These are phyloP conservation scores for Pollenia labialis DNA, from an alignment of 2,888 invertebrate species.

Conservation along the genomic window DNA sequence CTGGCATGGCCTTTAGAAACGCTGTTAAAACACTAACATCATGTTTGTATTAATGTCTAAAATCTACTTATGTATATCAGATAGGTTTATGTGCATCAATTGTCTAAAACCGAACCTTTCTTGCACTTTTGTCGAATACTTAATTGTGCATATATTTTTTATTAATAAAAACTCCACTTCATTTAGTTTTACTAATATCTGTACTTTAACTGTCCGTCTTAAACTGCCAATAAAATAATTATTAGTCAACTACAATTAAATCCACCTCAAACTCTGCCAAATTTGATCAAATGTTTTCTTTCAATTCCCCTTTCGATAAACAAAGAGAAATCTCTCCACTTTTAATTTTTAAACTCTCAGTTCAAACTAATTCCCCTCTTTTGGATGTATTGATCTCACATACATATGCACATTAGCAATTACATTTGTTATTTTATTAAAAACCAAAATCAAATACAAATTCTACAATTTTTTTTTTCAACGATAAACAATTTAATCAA, in stretches of 20 bases:
- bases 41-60: no score
- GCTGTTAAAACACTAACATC: no score
- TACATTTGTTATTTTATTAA: background rate
- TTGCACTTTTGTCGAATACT: no score
- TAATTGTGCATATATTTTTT: no score
- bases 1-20: no score
- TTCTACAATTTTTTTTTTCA: slow-evolving; percentile 13
- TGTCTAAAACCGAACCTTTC: no score
- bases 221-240: no score
- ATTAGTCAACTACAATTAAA: background rate
- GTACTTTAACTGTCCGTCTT: no score
- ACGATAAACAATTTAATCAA: background rate
- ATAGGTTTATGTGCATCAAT: no score
- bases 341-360: background rate
- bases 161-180: no score
- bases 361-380: slow-evolving; percentile 18
- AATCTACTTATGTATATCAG: no score
- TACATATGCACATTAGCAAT: background rate
- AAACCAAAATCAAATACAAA: background rate
- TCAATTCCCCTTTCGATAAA: background rate
- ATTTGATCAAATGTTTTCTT: slow-evolving; percentile 2
- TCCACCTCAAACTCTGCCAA: slow-evolving; percentile 8
- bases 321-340: slow-evolving; percentile 44
- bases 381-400: slow-evolving; percentile 1
- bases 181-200: no score